Conservation (phyloP, 1,140 invertebrate species). For the Acyrthosiphon pisum region DNA sequence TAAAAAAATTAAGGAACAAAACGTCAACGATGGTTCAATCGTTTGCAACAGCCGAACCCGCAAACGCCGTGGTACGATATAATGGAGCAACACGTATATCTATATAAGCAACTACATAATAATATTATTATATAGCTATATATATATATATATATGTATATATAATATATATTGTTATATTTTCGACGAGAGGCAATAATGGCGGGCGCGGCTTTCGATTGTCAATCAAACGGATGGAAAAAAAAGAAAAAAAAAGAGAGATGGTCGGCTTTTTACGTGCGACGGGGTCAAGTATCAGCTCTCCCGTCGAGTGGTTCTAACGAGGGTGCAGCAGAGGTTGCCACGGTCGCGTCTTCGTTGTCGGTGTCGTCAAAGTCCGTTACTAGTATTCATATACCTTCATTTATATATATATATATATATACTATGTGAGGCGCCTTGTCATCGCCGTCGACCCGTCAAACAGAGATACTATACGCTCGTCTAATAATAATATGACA, state of each 20-base stretch:
- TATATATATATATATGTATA: no score
- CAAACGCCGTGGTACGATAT: neutral
- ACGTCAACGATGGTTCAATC: neutral
- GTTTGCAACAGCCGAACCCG: neutral
- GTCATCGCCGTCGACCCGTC: neutral
- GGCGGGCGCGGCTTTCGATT: conserved; percentile 31
- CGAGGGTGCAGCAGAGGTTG: conserved; percentile 5
- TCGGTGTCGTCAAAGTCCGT: neutral
- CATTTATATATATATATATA: neutral
- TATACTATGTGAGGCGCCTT: neutral
- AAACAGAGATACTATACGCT: neutral
- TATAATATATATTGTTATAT: conserved; percentile 3
- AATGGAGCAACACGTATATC: conserved; percentile 16
- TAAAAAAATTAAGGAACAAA: neutral
- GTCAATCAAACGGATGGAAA: conserved; percentile 42
- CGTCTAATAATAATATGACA: neutral
- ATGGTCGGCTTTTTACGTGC: conserved; percentile 7
- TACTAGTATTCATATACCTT: neutral
- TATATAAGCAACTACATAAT: conserved; percentile 4
- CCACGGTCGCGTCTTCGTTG: neutral
- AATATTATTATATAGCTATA: neutral
- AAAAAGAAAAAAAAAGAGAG: conserved; percentile 9
- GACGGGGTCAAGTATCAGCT: conserved; percentile 22
- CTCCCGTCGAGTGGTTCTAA: conserved; percentile 29
- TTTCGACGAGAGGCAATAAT: conserved; percentile 14